Conservation (phyloP, 1,140 invertebrate genomes). For the Coelopa frigida region DNA sequence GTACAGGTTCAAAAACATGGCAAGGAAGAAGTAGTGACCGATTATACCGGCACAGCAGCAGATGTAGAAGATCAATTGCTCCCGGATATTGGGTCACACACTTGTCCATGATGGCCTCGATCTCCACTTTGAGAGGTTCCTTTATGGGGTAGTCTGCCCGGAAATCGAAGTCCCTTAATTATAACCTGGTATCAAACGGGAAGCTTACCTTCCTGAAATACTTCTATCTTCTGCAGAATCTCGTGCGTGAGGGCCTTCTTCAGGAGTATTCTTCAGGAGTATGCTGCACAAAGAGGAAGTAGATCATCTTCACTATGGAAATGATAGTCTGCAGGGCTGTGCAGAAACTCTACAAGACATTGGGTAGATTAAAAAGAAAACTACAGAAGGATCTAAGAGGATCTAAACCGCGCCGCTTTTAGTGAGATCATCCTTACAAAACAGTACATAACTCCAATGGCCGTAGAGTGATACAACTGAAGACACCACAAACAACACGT, state of each 20-base stretch:
- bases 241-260: slow-evolving; percentile 22
- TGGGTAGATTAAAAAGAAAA: slow-evolving; percentile 4
- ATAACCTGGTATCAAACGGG: not conserved
- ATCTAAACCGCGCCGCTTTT: slow-evolving; percentile 21
- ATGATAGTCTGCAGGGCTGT: slow-evolving; percentile 27
- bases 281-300: slow-evolving; percentile 22
- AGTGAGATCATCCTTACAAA: slow-evolving; percentile 23
- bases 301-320: slow-evolving; percentile 30
- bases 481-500: slow-evolving; percentile 20
- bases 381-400: no score
- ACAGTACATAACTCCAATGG: slow-evolving; percentile 23
- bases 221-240: slow-evolving; percentile 25
- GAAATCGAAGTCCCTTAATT: not conserved
- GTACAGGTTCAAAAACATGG: slow-evolving; percentile 21
- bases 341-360: slow-evolving; percentile 25
- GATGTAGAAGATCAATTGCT: slow-evolving; percentile 28
- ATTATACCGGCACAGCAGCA: slow-evolving; percentile 19
- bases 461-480: slow-evolving; percentile 28
- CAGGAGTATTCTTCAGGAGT: slow-evolving; percentile 22
- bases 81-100: slow-evolving; percentile 25
- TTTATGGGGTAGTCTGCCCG: slow-evolving; percentile 22
- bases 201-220: slow-evolving; percentile 22
- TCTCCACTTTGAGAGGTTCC: slow-evolving; percentile 13
- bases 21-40: slow-evolving; percentile 25
- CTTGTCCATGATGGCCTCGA: slow-evolving; percentile 23